Base-by-base conservation (phyloP, 2,888 invertebrate species). In the Fragum whitleyi region DNA sequence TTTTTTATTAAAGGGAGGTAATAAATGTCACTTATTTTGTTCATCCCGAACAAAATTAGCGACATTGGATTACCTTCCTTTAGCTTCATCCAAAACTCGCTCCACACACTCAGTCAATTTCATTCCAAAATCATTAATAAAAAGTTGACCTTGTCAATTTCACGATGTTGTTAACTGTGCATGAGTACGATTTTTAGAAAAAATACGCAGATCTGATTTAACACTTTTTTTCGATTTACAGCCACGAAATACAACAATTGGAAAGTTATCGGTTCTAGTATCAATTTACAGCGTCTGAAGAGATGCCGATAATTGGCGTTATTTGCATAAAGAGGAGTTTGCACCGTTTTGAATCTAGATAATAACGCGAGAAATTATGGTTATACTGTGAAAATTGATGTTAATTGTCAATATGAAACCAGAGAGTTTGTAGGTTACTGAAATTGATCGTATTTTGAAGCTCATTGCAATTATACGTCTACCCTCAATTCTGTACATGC, bases 331-430 rank as follows among this genome's bases (percentile, higher is more conserved):
- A 9, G 47, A 47, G 47, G 47, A 47, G 47, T n/a, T 47, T 47
- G 47, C 47, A 47, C 47, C 47, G 47, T 47, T 47, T 36, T 47
- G 47, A 47, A 47, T 47, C 47, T 47, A 47, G 14, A 47, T 9
- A 47, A 47, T 47, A 47, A 47, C 47, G 47, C n/a, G 47, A 47
- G 47, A 47, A 47, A 47, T 47, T 47, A 47, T 47, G 47, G 47
- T 19, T 47, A 14, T n/a, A 47, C 47, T 47, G 47, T 47, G 47
- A 47, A 47, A 47, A 47, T 47, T 19, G 47, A 47, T 47, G 47
- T 47, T 47, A 47, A 47, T 47, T 47, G 47, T 47, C 47, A 47
- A 19, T 47, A 16, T 47, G 47, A 47, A 47, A 47, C 47, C 47
- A 47, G 2, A 14, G 47, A 36, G 3, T 47, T 47, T 47, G 47